These are phyloP conservation scores for Engystomops pustulosus DNA, from an alignment of 2,113 vertebrate genomes.

Conservation along the genomic window DNA sequence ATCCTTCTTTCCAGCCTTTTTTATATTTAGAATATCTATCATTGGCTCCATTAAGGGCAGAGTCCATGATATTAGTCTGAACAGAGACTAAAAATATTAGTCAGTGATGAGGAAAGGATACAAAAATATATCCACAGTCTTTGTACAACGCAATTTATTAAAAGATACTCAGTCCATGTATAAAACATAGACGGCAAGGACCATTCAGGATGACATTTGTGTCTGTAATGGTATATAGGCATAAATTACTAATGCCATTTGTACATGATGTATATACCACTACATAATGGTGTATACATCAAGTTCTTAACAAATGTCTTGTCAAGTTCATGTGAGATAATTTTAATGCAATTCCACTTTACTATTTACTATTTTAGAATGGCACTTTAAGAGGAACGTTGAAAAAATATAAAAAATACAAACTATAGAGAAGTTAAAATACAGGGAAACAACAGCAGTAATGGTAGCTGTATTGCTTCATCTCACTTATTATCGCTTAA, in stretches of 20 bases:
- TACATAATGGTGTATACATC: background rate
- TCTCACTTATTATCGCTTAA: conserved; percentile 17
- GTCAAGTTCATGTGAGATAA: background rate
- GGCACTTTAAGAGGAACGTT: background rate
- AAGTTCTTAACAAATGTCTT: background rate
- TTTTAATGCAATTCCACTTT: background rate
- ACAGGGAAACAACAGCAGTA: background rate
- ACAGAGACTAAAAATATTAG: background rate
- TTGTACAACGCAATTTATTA: background rate
- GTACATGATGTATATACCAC: background rate
- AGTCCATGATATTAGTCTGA: background rate
- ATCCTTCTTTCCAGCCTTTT: too few relatives aligned
- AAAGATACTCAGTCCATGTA: background rate
- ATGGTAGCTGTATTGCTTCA: background rate
- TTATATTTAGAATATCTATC: background rate
- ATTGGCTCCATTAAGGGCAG: background rate
- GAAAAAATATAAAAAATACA: background rate
- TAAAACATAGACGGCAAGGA: background rate
- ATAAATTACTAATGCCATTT: too few relatives aligned
- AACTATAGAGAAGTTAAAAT: background rate
- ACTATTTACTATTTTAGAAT: background rate
- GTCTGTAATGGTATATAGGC: background rate
- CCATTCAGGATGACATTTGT: conserved; percentile 1
- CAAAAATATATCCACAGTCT: background rate
- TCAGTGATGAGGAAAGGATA: background rate